Evolutionary conservation across 2,888 invertebrate species (phyloP), one percentile per base, ranked within the genome.

Genomic region (Drosophila eohydei): DNA sequence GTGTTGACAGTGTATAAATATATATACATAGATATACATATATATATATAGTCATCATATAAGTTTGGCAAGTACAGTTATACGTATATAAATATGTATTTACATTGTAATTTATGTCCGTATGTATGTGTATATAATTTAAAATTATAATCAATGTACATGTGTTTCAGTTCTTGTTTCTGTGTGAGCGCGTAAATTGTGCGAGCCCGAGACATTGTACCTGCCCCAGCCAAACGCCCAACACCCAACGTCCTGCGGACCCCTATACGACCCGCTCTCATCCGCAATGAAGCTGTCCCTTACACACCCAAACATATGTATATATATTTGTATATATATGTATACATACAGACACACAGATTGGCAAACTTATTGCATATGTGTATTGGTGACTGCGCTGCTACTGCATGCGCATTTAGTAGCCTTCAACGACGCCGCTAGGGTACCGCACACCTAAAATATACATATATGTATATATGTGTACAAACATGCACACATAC

Each of bases 131-230:
- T 83, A 81, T 75, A 89, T 90, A 91, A 90, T 90, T 91, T 87
- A 86, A 91, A 91, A 90, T 91, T 84, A 90, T 90, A 89, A 87
- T 90, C 90, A 90, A 88, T 80, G 76, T 83, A 52, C 71, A 69
- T 71, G 64, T 76, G 62, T 71, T 66, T 67, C 57, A 32, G 30
- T 6, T 16, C 9, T 32, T 66, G 51, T 50, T 50, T 32, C 32
- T 66, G 52, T 81, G 65, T 80, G 79, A 74, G 72, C 80, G 89
- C 82, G 84, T 81, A 78, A 88, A 84, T 88, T 88, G 85, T 88
- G 88, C 80, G 77, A 88, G 80, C 66, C 88, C 85, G 83, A 88
- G 83, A 83, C 83, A 82, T 88, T 80, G 69, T 80, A 78, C 77
- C 78, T 78, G 81, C 60, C 61, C 62, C 41, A 52, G 21, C 54